Evolutionary conservation across 1,140 invertebrate species (phyloP).

Genomic region (Cotesia glomerata): DNA sequence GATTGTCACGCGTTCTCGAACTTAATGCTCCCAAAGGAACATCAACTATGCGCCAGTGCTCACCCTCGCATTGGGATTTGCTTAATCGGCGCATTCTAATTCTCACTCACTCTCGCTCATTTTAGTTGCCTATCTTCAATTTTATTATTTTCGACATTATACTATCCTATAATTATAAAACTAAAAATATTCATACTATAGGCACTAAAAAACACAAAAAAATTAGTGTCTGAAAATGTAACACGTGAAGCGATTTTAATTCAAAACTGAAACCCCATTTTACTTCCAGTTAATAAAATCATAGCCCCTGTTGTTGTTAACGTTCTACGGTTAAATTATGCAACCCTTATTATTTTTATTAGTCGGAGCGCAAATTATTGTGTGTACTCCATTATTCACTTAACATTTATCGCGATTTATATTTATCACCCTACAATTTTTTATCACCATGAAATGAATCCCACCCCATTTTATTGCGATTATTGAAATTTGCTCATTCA

Average conservation of each 20-base stretch:
- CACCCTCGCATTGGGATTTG: conserved; percentile 32
- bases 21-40: conserved; percentile 36
- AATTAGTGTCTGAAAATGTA: too few relatives aligned
- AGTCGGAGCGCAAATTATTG: not conserved
- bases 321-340: conserved; percentile 6
- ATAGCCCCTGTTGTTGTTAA: not conserved
- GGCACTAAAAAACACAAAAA: too few relatives aligned
- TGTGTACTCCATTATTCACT: not conserved
- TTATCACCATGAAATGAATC: too few relatives aligned
- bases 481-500: conserved; percentile 26
- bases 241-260: not conserved
- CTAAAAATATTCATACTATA: too few relatives aligned
- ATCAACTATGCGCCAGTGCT: conserved; percentile 42
- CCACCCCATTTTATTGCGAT: conserved; percentile 1
- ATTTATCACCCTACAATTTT: not conserved
- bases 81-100: conserved; percentile 21
- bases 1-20: conserved; percentile 30
- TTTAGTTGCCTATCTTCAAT: not conserved
- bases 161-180: not conserved
- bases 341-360: conserved; percentile 17
- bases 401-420: not conserved
- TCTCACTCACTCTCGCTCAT: not conserved
- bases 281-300: conserved; percentile 23
- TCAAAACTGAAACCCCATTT: conserved; percentile 2
- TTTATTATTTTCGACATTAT: not conserved